Evolutionary conservation across 2,797 vertebrate species (phyloP).

Genomic region (Trichosurus vulpecula): DNA sequence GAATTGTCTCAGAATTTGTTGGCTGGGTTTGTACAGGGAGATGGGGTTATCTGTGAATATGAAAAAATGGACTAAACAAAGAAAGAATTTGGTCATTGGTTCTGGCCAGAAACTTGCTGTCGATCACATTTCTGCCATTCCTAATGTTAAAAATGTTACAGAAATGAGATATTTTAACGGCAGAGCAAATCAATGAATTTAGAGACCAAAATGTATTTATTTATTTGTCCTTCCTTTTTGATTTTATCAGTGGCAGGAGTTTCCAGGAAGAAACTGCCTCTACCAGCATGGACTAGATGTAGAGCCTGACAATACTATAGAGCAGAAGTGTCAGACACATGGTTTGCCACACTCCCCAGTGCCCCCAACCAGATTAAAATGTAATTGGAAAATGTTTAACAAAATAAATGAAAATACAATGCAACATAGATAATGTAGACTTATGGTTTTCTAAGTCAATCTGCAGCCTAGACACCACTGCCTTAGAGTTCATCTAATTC

Average conservation of each 20-base stretch:
- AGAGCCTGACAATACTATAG: background rate
- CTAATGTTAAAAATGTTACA: background rate
- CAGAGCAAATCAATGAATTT: background rate
- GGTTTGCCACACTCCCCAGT: background rate
- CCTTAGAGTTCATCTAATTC: background rate
- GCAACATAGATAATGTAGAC: background rate
- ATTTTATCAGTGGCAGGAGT: background rate
- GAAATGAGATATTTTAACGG: background rate
- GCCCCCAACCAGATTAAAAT: background rate
- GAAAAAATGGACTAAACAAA: background rate
- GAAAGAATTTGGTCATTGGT: background rate
- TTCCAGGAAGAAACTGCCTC: background rate
- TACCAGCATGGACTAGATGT: background rate
- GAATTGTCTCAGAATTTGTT: background rate
- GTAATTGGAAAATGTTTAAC: background rate
- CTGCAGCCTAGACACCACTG: background rate
- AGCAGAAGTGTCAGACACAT: background rate
- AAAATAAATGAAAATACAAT: background rate
- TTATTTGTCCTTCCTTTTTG: background rate
- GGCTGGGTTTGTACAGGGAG: background rate
- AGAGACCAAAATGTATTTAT: background rate
- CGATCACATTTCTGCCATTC: background rate
- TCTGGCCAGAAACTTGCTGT: background rate
- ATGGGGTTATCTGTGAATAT: background rate
- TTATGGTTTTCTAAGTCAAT: background rate